These are phyloP conservation scores for Alca torda DNA, from an alignment of 2,797 vertebrate genomes.

Conservation along the genomic window DNA sequence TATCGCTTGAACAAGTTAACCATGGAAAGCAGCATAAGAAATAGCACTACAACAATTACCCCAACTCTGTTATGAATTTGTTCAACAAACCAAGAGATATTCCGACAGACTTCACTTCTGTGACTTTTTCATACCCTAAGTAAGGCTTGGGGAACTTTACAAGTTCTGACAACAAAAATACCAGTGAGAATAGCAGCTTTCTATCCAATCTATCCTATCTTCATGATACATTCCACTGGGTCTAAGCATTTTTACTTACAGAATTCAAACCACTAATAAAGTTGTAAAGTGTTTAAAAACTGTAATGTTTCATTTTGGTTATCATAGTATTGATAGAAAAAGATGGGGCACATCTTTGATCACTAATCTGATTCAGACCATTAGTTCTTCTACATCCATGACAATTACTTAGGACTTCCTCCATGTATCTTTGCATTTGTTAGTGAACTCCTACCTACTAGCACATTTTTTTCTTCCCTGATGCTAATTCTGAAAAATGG, in stretches of 20 bases:
- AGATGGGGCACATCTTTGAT: not conserved
- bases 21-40: not conserved
- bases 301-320: not conserved
- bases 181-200: not conserved
- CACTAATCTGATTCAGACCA: not conserved
- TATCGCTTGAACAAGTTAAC: not conserved
- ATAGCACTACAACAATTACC: not conserved
- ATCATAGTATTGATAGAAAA: not conserved
- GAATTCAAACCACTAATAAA: not conserved
- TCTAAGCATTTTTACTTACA: not conserved
- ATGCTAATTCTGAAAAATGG: not conserved
- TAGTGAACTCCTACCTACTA: not conserved
- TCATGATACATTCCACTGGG: rapidly evolving
- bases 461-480: not conserved
- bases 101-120: not conserved
- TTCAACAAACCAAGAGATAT: not conserved
- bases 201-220: not conserved
- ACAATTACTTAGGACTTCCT: not conserved
- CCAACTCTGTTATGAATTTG: not conserved
- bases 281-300: not conserved
- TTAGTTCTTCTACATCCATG: not conserved
- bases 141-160: not conserved
- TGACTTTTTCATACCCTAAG: not conserved
- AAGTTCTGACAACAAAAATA: not conserved
- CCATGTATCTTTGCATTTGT: not conserved